Percentiles rank a stretch among this genome's conserved stretches.
Evolutionary conservation across 2,113 vertebrate species (phyloP).

Genomic region (Rhea pennata): DNA sequence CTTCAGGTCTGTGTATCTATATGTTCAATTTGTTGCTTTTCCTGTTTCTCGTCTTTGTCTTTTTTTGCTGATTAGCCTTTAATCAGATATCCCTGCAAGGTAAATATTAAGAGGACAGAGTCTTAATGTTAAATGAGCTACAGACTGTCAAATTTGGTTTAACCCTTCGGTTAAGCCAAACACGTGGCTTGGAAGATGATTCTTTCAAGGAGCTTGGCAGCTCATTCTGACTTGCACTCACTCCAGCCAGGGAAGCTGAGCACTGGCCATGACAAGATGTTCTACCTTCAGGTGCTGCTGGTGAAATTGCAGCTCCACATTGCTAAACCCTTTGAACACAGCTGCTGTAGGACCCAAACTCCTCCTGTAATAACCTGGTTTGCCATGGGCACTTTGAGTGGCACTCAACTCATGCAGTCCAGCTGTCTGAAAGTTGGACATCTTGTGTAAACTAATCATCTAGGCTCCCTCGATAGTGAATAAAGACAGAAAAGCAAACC

Average conservation of each 20-base stretch:
- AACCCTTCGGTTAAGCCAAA: background rate
- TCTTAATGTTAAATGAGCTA: background rate
- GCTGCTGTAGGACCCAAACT: background rate
- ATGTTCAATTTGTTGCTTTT: background rate
- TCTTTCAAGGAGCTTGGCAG: background rate
- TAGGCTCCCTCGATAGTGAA: background rate
- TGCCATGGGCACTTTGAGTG: background rate
- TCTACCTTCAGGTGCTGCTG: background rate
- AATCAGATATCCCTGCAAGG: background rate
- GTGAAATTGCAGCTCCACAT: background rate
- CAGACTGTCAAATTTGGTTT: background rate
- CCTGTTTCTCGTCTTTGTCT: background rate
- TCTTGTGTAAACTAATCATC: background rate
- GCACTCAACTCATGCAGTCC: background rate
- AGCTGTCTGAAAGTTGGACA: background rate
- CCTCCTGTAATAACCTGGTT: background rate
- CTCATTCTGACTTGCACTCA: background rate
- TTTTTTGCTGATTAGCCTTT: background rate
- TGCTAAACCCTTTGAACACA: background rate
- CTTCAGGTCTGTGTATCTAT: background rate
- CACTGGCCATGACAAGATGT: background rate
- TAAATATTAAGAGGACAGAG: background rate
- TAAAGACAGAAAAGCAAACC: background rate
- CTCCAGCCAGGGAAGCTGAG: fast-evolving
- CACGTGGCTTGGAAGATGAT: fast-evolving